Conservation (phyloP, 2,113 vertebrate species). For the Entelurus aequoreus region DNA sequence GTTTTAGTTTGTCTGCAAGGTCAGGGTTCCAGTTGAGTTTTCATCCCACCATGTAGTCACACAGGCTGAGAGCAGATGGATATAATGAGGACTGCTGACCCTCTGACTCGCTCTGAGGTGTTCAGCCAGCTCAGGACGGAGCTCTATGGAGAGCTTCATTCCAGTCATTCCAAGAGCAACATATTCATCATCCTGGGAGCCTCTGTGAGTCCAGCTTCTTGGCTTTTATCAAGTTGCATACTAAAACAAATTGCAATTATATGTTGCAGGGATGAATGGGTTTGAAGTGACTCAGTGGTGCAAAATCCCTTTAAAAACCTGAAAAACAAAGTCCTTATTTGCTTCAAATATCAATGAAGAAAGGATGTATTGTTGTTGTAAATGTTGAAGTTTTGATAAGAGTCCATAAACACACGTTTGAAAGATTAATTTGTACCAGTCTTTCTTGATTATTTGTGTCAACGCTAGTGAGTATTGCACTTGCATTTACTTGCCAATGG, state of each 20-base stretch:
- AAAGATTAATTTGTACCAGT: background rate
- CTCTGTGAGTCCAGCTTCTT: slow-evolving; percentile 73
- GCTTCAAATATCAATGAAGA: background rate
- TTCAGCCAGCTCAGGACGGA: slow-evolving; percentile 77
- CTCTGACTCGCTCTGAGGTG: slow-evolving; percentile 68
- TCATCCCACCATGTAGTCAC: background rate
- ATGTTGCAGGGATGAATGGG: background rate
- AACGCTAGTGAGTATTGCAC: background rate
- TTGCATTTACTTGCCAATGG: background rate
- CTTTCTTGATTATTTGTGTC: background rate
- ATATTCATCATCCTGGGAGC: slow-evolving; percentile 82
- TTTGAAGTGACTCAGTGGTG: background rate
- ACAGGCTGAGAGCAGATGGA: slow-evolving; percentile 7
- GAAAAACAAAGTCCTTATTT: too few species aligned
- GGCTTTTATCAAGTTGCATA: background rate
- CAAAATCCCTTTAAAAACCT: slow-evolving; percentile 1
- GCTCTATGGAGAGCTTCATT: slow-evolving; percentile 68
- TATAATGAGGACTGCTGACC: slow-evolving; percentile 45
- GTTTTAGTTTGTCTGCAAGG: slow-evolving; percentile 13
- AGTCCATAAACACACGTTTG: background rate
- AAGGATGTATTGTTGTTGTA: background rate
- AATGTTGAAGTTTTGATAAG: background rate
- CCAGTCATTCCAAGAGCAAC: slow-evolving; percentile 63
- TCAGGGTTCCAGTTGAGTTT: slow-evolving; percentile 23
- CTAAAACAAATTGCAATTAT: background rate